These are phyloP conservation scores for Ondatra zibethicus DNA, from an alignment of 2,113 vertebrate genomes.

Conservation along the genomic window DNA sequence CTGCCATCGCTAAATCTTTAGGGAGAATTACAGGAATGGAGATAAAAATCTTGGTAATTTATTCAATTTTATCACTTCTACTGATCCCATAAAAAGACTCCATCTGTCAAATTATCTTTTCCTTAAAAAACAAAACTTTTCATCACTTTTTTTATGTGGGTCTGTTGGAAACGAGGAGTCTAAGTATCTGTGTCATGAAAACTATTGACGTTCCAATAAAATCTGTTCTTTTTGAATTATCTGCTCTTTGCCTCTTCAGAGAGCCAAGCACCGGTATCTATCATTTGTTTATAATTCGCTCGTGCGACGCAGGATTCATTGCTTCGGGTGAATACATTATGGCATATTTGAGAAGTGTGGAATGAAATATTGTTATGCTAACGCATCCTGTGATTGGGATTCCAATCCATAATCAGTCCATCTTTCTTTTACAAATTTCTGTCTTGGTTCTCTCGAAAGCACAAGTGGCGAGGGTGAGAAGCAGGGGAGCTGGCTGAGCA, in stretches of 20 bases:
- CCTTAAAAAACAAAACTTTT: slow-evolving; percentile 71
- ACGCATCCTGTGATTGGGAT: slow-evolving; percentile 76
- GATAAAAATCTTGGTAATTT: slow-evolving; percentile 84
- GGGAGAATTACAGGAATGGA: slow-evolving; percentile 79
- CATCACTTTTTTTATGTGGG: slow-evolving; percentile 80
- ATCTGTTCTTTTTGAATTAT: slow-evolving; percentile 81
- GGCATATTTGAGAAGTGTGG: slow-evolving; percentile 69
- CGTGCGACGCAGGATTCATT: slow-evolving; percentile 68
- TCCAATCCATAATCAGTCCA: slow-evolving; percentile 71
- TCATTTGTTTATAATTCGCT: slow-evolving; percentile 77
- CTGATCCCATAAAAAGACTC: slow-evolving; percentile 82
- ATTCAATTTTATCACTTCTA: slow-evolving; percentile 84
- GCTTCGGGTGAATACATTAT: slow-evolving; percentile 75
- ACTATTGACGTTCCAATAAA: slow-evolving; percentile 80
- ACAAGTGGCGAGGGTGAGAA: slow-evolving; percentile 33
- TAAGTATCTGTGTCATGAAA: slow-evolving; percentile 83
- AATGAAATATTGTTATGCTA: slow-evolving; percentile 77
- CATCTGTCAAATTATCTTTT: slow-evolving; percentile 84
- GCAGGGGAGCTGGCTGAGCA: slow-evolving; percentile 26
- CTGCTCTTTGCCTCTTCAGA: slow-evolving; percentile 75
- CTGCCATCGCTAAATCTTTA: slow-evolving; percentile 81
- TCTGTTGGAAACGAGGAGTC: slow-evolving; percentile 72
- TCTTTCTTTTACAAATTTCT: slow-evolving; percentile 72
- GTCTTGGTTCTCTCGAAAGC: slow-evolving; percentile 69
- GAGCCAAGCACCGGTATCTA: slow-evolving; percentile 69